These are phyloP conservation scores for Clarias laeviceps DNA, from an alignment of 2,797 vertebrate genomes.

Conservation along the genomic window DNA sequence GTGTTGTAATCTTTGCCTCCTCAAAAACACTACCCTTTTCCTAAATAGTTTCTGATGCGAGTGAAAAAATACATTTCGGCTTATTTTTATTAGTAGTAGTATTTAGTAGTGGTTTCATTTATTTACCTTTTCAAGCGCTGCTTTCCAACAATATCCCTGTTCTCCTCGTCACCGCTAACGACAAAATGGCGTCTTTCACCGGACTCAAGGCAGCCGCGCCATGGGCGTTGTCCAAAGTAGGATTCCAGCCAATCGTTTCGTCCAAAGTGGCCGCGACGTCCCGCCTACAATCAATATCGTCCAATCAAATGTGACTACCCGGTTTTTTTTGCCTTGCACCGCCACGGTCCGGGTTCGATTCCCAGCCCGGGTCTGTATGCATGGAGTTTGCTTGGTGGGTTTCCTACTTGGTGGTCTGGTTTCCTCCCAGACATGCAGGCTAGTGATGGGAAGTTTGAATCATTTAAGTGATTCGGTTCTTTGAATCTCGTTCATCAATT, in stretches of 20 bases:
- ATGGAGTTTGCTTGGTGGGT: no score
- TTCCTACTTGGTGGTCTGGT: no score
- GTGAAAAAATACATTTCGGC: no score
- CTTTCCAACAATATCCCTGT: constrained; percentile 60
- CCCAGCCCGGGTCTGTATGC: no score
- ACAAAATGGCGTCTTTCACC: constrained; percentile 74
- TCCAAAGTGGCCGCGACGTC: constrained; percentile 12
- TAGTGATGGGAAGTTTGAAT: no score
- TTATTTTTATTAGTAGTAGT: no score
- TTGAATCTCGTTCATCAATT: no score
- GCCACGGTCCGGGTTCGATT: no score
- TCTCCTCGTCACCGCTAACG: constrained; percentile 63
- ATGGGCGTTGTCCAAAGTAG: constrained; percentile 45
- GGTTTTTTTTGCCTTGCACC: not conserved
- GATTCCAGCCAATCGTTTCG: constrained; percentile 51
- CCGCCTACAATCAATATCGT: constrained; percentile 21
- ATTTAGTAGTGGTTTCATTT: not conserved
- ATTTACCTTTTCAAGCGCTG: constrained; percentile 58
- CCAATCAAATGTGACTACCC: constrained; percentile 39
- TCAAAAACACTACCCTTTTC: not conserved
- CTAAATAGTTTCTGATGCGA: not conserved
- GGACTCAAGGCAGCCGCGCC: constrained; percentile 55
- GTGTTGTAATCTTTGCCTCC: no score
- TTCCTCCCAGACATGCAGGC: no score
- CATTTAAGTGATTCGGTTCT: no score